phyloP scores from a whole-genome alignment of 2,888 invertebrate genomes.

The Prostheceraeus crozeri region DNA sequence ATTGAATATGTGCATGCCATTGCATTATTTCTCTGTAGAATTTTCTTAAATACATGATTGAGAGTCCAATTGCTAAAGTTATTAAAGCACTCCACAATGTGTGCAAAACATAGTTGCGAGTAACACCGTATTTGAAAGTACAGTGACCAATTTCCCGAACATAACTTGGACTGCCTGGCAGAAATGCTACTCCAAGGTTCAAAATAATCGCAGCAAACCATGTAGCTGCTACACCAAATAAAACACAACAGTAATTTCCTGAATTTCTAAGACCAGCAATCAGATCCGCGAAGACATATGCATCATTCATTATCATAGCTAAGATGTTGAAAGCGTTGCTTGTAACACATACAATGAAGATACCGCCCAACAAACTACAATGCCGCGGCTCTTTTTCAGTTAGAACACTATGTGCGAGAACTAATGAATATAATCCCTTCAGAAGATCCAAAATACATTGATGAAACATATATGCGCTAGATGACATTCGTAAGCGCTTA shows the following conservation, averaged over 20 bases:
- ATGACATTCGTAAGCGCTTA: slow-evolving; percentile 46
- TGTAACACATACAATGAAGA: slow-evolving; percentile 76
- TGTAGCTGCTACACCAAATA: slow-evolving; percentile 82
- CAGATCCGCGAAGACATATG: slow-evolving; percentile 48
- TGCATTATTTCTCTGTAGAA: slow-evolving; percentile 62
- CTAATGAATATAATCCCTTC: slow-evolving; percentile 50
- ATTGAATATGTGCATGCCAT: slow-evolving; percentile 37
- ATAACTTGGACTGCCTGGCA: slow-evolving; percentile 49
- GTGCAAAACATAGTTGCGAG: slow-evolving; percentile 79
- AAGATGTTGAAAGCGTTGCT: slow-evolving; percentile 83
- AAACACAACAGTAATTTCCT: slow-evolving; percentile 63
- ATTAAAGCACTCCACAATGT: slow-evolving; percentile 81
- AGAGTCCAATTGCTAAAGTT: slow-evolving; percentile 73
- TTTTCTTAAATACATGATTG: slow-evolving; percentile 70
- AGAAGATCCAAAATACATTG: slow-evolving; percentile 51
- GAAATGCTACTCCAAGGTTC: slow-evolving; percentile 66
- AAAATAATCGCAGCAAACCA: slow-evolving; percentile 85
- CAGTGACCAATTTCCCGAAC: slow-evolving; percentile 71
- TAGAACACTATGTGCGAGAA: slow-evolving; percentile 48
- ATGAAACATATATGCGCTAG: slow-evolving; percentile 51
- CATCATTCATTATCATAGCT: slow-evolving; percentile 54
- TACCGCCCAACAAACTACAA: slow-evolving; percentile 77
- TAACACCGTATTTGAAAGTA: slow-evolving; percentile 75
- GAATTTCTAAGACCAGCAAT: slow-evolving; percentile 42
- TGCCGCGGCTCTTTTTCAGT: slow-evolving; percentile 43